Conservation (phyloP, 2,888 invertebrate species). For the Campoletis raptor region DNA sequence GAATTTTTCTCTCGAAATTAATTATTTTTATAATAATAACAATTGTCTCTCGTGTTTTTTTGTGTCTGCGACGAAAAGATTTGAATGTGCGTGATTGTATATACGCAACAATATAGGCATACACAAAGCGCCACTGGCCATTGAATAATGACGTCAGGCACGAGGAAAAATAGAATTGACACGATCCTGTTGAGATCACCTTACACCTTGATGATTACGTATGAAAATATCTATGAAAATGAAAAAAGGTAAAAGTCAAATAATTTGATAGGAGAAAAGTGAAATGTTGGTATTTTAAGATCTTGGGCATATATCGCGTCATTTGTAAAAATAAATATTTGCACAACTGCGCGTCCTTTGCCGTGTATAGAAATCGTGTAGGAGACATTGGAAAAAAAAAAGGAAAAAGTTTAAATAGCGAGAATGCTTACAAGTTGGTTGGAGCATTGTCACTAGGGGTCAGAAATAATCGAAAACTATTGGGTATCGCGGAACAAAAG, state of each 20-base stretch:
- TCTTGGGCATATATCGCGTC: too few relatives aligned
- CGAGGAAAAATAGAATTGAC: slow-evolving; percentile 57
- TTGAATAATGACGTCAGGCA: slow-evolving; percentile 53
- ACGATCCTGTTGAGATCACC: slow-evolving; percentile 57
- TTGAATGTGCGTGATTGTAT: slow-evolving; percentile 28
- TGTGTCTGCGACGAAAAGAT: slow-evolving; percentile 21
- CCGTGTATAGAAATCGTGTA: too few relatives aligned
- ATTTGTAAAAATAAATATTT: too few relatives aligned
- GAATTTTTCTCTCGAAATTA: background rate
- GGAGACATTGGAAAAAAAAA: too few relatives aligned
- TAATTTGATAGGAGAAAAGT: too few relatives aligned
- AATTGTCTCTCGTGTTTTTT: background rate
- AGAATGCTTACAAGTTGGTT: background rate
- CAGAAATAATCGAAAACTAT: background rate
- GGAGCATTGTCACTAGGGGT: background rate
- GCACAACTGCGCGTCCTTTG: too few relatives aligned
- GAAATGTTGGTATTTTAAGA: too few relatives aligned
- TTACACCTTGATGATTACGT: background rate
- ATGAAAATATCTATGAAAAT: background rate
- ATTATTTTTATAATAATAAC: background rate
- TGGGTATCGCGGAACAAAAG: background rate
- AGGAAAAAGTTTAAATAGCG: background rate
- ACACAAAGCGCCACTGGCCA: background rate
- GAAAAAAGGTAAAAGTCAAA: too few relatives aligned
- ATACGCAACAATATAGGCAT: background rate